Conservation (phyloP, 2,113 vertebrate genomes). For the Zosterops japonicus region DNA sequence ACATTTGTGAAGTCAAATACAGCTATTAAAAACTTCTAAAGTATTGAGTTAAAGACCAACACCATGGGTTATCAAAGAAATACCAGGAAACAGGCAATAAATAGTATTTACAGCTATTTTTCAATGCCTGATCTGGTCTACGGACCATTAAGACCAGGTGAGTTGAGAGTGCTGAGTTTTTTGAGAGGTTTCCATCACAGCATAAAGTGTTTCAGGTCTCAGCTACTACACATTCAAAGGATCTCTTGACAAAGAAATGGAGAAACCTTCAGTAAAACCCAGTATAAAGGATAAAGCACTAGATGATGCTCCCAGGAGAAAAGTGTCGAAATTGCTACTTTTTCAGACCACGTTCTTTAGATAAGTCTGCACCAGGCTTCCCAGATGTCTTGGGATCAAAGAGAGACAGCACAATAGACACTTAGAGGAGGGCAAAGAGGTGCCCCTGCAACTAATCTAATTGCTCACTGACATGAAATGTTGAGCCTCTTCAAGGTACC, state of each 20-base stretch:
- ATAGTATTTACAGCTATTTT: neutral
- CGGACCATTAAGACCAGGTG: neutral
- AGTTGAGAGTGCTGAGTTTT: neutral
- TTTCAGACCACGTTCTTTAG: neutral
- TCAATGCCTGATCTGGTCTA: neutral
- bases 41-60: neutral
- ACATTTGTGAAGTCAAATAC: neutral
- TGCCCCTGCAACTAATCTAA: neutral
- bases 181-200: neutral
- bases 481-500: neutral
- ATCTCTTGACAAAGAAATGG: neutral
- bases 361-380: neutral
- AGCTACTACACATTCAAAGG: neutral
- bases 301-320: neutral
- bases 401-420: neutral
- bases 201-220: neutral
- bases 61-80: neutral
- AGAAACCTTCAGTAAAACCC: neutral
- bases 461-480: neutral
- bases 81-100: neutral
- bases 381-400: neutral
- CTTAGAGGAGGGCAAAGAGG: neutral
- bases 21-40: neutral
- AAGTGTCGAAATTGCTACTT: neutral
- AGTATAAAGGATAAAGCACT: neutral